Evolutionary conservation across 64 coral and sea anemone species (phyloP), one percentile per base, ranked within the genome.

Genomic region (Montipora cactus): DNA sequence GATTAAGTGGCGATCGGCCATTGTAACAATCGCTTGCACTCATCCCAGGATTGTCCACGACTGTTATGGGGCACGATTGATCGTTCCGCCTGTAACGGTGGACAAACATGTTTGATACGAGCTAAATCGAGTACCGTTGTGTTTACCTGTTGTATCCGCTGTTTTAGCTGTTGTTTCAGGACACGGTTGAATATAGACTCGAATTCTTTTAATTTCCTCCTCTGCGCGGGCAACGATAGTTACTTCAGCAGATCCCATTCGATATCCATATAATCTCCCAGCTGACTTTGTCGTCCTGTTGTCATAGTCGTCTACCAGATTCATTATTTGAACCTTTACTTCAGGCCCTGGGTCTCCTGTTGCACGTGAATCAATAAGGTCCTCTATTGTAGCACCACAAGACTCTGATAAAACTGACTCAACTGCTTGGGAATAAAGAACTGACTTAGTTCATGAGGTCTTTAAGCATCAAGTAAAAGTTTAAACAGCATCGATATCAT

Each of bases 161-260:
- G 76, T 68, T 68, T 28, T 46, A 6, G 48, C 37, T n/a, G 88
- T 74, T 10, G 88, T 76, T 23, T 78, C 88, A 68, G 88, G 76
- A 10, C 88, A 80, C 69, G 76, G 59, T 53, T 90, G 88, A 21
- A 90, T 74, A 21, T 80, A 90, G 12, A 78, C 75, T 19, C 53
- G 58, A 50, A 90, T 48, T 80, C 46, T 68, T 80, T 70, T 79
- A 49, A 90, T 90, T 70, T 90, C 75, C 16, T 78, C 88, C 20
- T 59, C 21, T 37, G 88, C 53, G 79, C 59, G 75, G n/a, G 88
- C 88, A 22, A 70, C 59, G 58, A 90, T 90, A 50, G 75, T 78
- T 68, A 90, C 88, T 9, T 80, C 75, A 9, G 88, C 64, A 13
- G 58, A 79, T 69, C 75, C 78, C 59, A 90, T 15, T 79, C 74